Percentiles rank a stretch among this genome's conserved stretches.
phyloP scores from a whole-genome alignment of 1,140 invertebrate species.

The Drosophila nebulosa region DNA sequence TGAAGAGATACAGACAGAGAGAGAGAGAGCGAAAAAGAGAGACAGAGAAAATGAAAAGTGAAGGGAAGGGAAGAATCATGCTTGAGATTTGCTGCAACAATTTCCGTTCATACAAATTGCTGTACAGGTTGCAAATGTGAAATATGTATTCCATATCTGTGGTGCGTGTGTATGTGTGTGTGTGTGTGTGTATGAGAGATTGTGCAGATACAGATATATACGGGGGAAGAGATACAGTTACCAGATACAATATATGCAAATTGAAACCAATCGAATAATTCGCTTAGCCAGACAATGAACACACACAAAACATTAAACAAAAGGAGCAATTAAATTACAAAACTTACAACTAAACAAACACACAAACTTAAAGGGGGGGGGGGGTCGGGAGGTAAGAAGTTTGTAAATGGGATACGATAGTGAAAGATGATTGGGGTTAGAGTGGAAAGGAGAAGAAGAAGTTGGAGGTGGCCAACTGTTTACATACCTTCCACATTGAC shows the following conservation, averaged over 20 bases:
- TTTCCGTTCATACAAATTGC: slow-evolving; percentile 62
- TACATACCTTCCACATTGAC: slow-evolving; percentile 95
- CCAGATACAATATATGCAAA: slow-evolving; percentile 44
- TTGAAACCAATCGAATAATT: slow-evolving; percentile 43
- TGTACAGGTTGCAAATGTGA: slow-evolving; percentile 34
- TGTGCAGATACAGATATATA: slow-evolving; percentile 39
- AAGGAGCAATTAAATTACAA: slow-evolving; percentile 70
- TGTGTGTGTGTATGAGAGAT: slow-evolving; percentile 25
- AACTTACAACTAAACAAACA: slow-evolving; percentile 55
- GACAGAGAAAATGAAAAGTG: neutral
- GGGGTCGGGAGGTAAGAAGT: neutral
- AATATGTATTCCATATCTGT: slow-evolving; percentile 13
- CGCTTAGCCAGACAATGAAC: slow-evolving; percentile 35
- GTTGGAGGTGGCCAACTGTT: slow-evolving; percentile 13
- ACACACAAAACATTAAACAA: slow-evolving; percentile 57
- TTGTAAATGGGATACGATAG: neutral
- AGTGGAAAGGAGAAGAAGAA: neutral
- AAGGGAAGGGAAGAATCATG: slow-evolving; percentile 30
- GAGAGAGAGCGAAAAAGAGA: neutral
- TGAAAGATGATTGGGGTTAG: neutral
- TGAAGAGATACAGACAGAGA: neutral
- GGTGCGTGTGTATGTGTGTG: slow-evolving; percentile 18
- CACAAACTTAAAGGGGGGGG: slow-evolving; percentile 38
- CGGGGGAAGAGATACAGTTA: slow-evolving; percentile 28
- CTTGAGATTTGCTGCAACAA: slow-evolving; percentile 60